A percentile compares a stretch with the other conserved stretches of the same genome.
Conservation (phyloP, 1,140 invertebrate species). For the Penaeus vannamei region DNA sequence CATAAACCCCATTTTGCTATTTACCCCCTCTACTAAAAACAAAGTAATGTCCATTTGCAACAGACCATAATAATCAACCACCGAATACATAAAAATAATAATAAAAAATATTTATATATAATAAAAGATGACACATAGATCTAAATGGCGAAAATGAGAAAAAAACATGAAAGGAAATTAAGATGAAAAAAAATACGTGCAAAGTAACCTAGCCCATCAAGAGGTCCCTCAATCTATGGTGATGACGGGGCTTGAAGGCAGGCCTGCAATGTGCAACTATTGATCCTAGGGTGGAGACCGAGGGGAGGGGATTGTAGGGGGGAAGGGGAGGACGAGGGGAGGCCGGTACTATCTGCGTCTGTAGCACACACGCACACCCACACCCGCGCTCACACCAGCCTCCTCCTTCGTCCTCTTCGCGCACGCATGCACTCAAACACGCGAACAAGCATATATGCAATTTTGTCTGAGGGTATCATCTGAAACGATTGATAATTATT, state of each 20-base stretch:
- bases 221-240: slow-evolving; percentile 17
- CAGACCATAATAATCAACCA: too few relatives aligned
- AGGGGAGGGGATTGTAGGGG: too few relatives aligned
- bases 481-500: too few relatives aligned
- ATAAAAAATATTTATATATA: too few relatives aligned
- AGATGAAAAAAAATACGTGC: background rate
- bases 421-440: background rate
- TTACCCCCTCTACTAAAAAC: too few relatives aligned
- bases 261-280: slow-evolving; percentile 62
- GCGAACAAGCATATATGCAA: background rate
- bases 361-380: background rate
- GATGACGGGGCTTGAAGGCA: slow-evolving; percentile 3
- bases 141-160: too few relatives aligned
- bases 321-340: background rate
- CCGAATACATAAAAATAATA: too few relatives aligned
- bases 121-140: too few relatives aligned
- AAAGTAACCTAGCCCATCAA: slow-evolving; percentile 10
- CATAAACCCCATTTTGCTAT: too few relatives aligned
- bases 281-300: slow-evolving; percentile 50
- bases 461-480: too few relatives aligned
- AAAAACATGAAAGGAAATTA: too few relatives aligned
- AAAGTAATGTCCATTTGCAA: too few relatives aligned
- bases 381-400: background rate
- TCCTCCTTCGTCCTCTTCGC: background rate
- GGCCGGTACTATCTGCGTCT: background rate